These are phyloP conservation scores for Lamellibrachia luymesi DNA, from an alignment of 1,140 invertebrate genomes.

Conservation along the genomic window DNA sequence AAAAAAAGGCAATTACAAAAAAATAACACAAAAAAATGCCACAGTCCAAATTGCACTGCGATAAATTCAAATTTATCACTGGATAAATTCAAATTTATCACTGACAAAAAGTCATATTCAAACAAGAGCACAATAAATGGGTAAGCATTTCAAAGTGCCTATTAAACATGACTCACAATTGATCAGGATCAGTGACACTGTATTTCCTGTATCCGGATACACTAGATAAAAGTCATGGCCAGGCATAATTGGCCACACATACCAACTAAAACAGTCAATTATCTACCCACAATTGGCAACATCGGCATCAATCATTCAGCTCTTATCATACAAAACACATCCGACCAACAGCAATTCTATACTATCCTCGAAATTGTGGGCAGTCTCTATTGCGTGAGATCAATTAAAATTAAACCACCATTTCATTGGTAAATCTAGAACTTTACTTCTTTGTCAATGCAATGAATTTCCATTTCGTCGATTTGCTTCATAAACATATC, in stretches of 20 bases:
- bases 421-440: neutral
- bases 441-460: too few species aligned
- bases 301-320: neutral
- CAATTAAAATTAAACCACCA: neutral
- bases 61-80: neutral
- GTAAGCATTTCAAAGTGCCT: neutral
- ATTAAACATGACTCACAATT: neutral
- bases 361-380: neutral
- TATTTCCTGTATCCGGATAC: neutral
- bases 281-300: neutral
- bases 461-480: too few species aligned
- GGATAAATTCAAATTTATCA: neutral
- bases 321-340: neutral
- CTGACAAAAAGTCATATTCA: neutral
- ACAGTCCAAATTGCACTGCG: too few species aligned
- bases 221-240: neutral
- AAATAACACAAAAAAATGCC: too few species aligned
- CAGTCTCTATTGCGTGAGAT: neutral
- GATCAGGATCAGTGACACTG: neutral
- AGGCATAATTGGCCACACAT: neutral
- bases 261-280: neutral
- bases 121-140: neutral
- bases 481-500: neutral
- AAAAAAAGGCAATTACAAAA: too few species aligned
- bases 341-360: neutral